Base-by-base conservation (phyloP, 2,888 invertebrate genomes). In the Campoplex nolae region DNA sequence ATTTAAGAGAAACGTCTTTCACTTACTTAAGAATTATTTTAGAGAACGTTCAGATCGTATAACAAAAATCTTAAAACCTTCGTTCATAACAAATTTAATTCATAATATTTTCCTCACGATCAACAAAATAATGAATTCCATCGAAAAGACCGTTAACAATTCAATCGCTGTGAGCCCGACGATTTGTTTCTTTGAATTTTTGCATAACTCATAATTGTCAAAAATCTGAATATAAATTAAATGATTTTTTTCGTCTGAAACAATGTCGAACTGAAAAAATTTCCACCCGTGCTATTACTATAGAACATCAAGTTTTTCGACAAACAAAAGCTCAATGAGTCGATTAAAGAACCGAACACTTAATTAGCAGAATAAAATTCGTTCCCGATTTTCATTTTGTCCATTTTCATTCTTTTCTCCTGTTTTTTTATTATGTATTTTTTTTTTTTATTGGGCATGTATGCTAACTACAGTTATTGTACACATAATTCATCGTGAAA, bases 391-490 rank as follows among this genome's bases (percentile, higher is more conserved):
- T 18, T 28, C 38, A 32, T 54, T 16, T 23, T 58, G 3, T 58
- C n/a, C 13, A 38, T 67, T 11, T 76, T 48, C 2, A 58, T 58
- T 75, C 1, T 28, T 77, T 3, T 28, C 73, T 58, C 7, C 51
- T 16, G 81, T 51, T 58, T 45, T 73, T 73, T 73, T 74, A 38
- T 42, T 74, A 18, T 56, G 32, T 38, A 76, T 56, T 38, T 38
- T 79, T 75, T 83, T 88, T 80, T 87, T 88, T 88, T 88, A 85
- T 89, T 89, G 83, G 88, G 85, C 86, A 85, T 87, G 88, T 88
- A 87, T 88, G 85, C 81, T 86, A 88, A 88, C 88, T 89, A 89
- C 88, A 89, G 83, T 89, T 89, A 89, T 81, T 85, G 83, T 89
- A 88, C 88, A 88, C 75, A 87, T 85, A 84, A 89, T 89, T 85